Conservation (phyloP, 2,888 invertebrate species). For the Octonoba sinensis region DNA sequence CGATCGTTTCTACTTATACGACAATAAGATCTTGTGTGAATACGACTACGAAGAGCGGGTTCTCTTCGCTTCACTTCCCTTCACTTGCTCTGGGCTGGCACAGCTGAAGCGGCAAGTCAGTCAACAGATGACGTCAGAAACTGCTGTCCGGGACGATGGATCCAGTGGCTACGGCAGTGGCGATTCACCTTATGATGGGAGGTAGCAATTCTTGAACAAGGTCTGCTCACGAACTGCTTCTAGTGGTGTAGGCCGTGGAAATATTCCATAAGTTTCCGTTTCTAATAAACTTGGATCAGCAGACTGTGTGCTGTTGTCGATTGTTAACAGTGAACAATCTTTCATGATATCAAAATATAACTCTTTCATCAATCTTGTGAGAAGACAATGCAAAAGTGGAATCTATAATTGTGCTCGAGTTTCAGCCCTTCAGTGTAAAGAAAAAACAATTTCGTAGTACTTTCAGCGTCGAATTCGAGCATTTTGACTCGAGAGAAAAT, state of each 20-base stretch:
- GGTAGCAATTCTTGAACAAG: slow-evolving; percentile 64
- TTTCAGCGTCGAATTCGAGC: too few relatives aligned
- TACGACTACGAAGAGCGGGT: slow-evolving; percentile 93
- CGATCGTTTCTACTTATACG: slow-evolving; percentile 91
- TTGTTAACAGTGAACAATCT: too few relatives aligned
- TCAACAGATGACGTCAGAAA: slow-evolving; percentile 49
- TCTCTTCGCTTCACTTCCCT: slow-evolving; percentile 84
- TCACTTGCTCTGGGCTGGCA: slow-evolving; percentile 86
- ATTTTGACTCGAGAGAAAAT: too few relatives aligned
- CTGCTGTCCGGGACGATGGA: slow-evolving; percentile 76
- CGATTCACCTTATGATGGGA: slow-evolving; percentile 76
- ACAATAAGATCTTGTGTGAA: slow-evolving; percentile 94
- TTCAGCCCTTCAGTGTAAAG: too few relatives aligned
- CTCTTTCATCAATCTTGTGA: too few relatives aligned
- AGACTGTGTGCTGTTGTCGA: neutral
- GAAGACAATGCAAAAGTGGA: too few relatives aligned
- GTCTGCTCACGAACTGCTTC: neutral
- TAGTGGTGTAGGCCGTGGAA: slow-evolving; percentile 16
- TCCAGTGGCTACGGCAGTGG: slow-evolving; percentile 86
- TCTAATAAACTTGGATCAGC: neutral
- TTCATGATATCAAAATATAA: too few relatives aligned
- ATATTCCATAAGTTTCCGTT: slow-evolving; percentile 26
- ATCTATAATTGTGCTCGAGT: too few relatives aligned
- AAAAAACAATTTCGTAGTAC: too few relatives aligned
- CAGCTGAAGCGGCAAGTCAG: slow-evolving; percentile 77